Evolutionary conservation across 2,113 vertebrate species (phyloP), one percentile per base, ranked within the genome.

Genomic region (Oryzias celebensis): DNA sequence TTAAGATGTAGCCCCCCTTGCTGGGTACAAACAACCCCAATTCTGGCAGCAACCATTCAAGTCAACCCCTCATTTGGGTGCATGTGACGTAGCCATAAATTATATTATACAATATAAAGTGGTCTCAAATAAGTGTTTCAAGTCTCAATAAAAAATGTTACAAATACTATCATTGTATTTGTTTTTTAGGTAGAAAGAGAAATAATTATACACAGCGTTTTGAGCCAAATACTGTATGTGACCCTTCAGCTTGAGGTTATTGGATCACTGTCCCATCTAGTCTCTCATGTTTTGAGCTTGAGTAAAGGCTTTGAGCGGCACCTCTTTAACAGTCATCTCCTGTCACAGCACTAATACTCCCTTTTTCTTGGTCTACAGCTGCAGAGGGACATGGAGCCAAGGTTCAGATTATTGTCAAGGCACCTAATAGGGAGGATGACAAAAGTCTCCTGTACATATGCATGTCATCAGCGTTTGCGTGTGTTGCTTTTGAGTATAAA

Each of bases 321-420:
- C 49, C 65, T 55, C 12, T 73, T 46, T 57, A 64, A 75, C 73
- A 84, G 62, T 78, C 71, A 76, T 58, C 8, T 61, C 47, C 51
- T 77, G 68, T 58, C 69, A 74, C 36, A 13, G 54, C 14, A 36
- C 64, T 77, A 83, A 85, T 76, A 68, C 70, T 41, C 44, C 62
- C 83, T 81, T 65, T 62, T 78, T 72, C 63, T 7, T 46, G 71
- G 62, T 66, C 23, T 55, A 63, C 51, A 71, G 62, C 65, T 47
- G 58, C 58, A 55, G 63, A 75, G 63, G 66, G 74, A 76, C 3
- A 16, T 73, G 56, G 24, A 59, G 54, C 42, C 67, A 71, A 23
- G 68, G 78, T 82, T 85, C 62, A 62, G 56, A 56, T 44, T 63
- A 56, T 28, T 76, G 73, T 51, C 51, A 77, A 76, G 47, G 63